A percentile compares a stretch with the other conserved stretches of the same genome.
Conservation (phyloP, 2,888 invertebrate genomes). For the Tricholauxania praeusta region DNA sequence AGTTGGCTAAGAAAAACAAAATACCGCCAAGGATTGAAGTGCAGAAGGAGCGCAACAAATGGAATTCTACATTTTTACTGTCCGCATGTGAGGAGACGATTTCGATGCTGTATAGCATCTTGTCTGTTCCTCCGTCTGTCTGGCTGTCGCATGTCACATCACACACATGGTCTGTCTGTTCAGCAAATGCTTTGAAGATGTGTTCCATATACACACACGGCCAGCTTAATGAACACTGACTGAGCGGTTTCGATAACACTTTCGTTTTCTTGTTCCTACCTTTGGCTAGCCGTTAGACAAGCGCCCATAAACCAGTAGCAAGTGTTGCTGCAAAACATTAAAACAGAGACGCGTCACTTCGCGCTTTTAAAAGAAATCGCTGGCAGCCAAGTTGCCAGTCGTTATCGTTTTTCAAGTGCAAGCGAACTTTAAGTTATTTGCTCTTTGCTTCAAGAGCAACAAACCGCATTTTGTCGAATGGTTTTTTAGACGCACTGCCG, state of each 20-base stretch:
- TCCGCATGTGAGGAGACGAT: conserved; percentile 17
- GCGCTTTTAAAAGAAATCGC: conserved; percentile 6
- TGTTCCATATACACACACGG: conserved; percentile 28
- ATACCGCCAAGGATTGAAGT: too few species aligned
- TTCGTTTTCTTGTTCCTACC: conserved; percentile 69
- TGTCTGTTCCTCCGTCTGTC: neutral
- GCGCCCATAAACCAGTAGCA: conserved; percentile 55
- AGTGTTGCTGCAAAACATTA: conserved; percentile 29
- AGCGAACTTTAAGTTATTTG: conserved; percentile 40
- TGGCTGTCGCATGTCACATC: neutral
- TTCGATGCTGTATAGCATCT: neutral
- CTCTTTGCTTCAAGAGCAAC: conserved; percentile 8
- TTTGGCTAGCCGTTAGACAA: conserved; percentile 67
- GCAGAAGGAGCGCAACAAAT: neutral
- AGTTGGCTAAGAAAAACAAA: too few species aligned
- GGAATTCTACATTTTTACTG: conserved; percentile 3
- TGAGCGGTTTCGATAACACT: conserved; percentile 58
- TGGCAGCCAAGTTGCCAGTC: neutral
- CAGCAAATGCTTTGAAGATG: conserved; percentile 30
- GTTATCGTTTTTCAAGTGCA: conserved; percentile 42
- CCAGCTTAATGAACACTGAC: conserved; percentile 28
- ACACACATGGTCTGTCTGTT: conserved; percentile 34
- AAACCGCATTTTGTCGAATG: too few species aligned
- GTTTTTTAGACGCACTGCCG: neutral
- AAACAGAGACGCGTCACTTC: neutral